A percentile compares a stretch with the other conserved stretches of the same genome.
These are phyloP conservation scores for Drosophila setifemur DNA, from an alignment of 1,140 invertebrate genomes.

Conservation along the genomic window DNA sequence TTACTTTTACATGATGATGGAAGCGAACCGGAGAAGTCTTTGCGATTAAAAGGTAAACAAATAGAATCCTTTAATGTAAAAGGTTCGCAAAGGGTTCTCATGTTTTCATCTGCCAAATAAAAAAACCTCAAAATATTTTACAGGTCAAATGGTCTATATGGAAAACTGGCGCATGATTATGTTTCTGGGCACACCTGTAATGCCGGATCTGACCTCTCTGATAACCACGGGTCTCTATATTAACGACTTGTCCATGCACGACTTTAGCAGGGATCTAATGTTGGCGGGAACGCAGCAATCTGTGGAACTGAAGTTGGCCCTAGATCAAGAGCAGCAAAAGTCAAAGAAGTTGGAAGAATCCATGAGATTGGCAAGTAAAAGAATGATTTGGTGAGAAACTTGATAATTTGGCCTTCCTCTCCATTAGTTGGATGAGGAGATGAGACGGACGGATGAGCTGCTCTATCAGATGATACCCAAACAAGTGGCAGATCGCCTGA, in stretches of 20 bases:
- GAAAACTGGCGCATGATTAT: conserved; percentile 98
- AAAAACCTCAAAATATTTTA: background rate
- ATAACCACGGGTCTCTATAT: conserved; percentile 95
- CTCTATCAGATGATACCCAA: conserved; percentile 99
- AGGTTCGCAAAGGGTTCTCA: no score
- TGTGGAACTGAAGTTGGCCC: conserved; percentile 95
- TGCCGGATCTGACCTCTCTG: conserved; percentile 95
- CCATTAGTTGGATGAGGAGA: conserved; percentile 94
- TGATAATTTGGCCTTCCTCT: no score
- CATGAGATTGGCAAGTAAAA: conserved; percentile 86
- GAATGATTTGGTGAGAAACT: no score
- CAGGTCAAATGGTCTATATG: conserved; percentile 98
- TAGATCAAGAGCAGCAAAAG: conserved; percentile 98
- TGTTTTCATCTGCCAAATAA: no score
- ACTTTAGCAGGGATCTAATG: conserved; percentile 98
- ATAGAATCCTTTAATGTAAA: background rate
- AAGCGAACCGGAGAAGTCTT: conserved; percentile 86
- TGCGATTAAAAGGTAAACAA: conserved; percentile 90
- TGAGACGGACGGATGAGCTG: conserved; percentile 96
- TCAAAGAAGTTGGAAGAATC: conserved; percentile 98
- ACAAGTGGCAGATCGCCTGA: conserved; percentile 95
- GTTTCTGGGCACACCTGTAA: conserved; percentile 97
- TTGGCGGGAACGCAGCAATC: conserved; percentile 98
- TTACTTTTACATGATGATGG: conserved; percentile 86
- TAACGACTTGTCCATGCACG: conserved; percentile 98